These are phyloP conservation scores for Drusus annulatus DNA, from an alignment of 1,140 invertebrate genomes.

Conservation along the genomic window DNA sequence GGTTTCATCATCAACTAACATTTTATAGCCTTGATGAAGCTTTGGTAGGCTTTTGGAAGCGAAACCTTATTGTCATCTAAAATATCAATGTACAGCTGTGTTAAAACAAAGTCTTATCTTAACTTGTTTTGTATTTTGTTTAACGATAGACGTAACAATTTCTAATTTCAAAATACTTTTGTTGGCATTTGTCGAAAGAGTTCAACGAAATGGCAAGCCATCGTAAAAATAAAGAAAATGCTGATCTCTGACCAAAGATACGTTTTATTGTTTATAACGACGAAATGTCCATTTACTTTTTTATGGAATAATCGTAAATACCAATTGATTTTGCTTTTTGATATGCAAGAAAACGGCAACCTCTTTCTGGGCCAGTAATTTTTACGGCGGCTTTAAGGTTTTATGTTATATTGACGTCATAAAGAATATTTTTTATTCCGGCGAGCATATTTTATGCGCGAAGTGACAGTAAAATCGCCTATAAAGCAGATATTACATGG, in stretches of 20 bases:
- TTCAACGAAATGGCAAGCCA: background rate
- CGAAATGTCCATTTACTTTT: background rate
- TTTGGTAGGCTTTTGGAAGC: too few species aligned
- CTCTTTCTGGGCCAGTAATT: conserved; percentile 40
- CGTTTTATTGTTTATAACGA: conserved; percentile 12
- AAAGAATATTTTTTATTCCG: conserved; percentile 54
- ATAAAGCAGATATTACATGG: conserved; percentile 56
- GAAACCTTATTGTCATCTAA: too few species aligned
- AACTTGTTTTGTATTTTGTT: too few species aligned
- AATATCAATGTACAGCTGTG: too few species aligned
- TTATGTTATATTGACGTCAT: conserved; percentile 46
- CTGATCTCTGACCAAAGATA: background rate
- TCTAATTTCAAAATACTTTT: too few species aligned
- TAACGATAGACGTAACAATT: too few species aligned
- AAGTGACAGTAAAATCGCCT: conserved; percentile 55
- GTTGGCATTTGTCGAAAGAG: too few species aligned
- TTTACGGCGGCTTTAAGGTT: conserved; percentile 42
- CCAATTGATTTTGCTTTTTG: background rate
- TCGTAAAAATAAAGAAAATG: background rate
- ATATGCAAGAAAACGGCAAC: conserved; percentile 33
- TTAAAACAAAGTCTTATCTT: too few species aligned
- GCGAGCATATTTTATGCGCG: conserved; percentile 56
- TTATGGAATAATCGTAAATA: conserved; percentile 12
- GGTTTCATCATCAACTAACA: too few species aligned
- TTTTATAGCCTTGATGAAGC: too few species aligned